Percentiles rank a stretch among this genome's conserved stretches.
Conservation (phyloP, 2,113 vertebrate genomes). For the Oreochromis tanganicae region DNA sequence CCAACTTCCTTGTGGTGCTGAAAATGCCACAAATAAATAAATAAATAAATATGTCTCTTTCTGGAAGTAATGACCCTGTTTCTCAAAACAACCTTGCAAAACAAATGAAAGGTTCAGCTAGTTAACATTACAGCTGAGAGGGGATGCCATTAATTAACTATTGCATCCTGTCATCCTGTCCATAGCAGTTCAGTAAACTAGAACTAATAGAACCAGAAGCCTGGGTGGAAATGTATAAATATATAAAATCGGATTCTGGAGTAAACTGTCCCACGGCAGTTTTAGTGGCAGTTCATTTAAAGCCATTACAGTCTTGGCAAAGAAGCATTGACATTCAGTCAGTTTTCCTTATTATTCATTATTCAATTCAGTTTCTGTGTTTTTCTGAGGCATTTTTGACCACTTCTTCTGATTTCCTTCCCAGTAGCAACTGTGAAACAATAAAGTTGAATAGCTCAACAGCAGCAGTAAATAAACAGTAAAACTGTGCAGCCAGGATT, state of each 20-base stretch:
- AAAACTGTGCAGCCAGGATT: neutral
- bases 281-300: neutral
- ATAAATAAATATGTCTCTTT: neutral
- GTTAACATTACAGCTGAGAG: neutral
- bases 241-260: neutral
- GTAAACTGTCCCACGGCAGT: accelerated
- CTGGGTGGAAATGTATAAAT: neutral
- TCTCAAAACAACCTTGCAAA: neutral
- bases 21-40: neutral
- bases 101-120: neutral
- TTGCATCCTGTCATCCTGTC: neutral
- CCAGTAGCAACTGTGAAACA: neutral
- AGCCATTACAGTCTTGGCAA: neutral
- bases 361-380: neutral
- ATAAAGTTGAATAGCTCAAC: neutral
- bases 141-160: neutral
- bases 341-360: neutral
- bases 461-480: neutral
- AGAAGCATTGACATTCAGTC: neutral
- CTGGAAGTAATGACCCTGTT: neutral
- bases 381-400: neutral
- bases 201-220: neutral
- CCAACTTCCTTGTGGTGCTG: neutral
- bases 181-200: neutral
- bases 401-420: neutral